phyloP scores from a whole-genome alignment of 2,797 vertebrate species.

The Pempheris klunzingeri region DNA sequence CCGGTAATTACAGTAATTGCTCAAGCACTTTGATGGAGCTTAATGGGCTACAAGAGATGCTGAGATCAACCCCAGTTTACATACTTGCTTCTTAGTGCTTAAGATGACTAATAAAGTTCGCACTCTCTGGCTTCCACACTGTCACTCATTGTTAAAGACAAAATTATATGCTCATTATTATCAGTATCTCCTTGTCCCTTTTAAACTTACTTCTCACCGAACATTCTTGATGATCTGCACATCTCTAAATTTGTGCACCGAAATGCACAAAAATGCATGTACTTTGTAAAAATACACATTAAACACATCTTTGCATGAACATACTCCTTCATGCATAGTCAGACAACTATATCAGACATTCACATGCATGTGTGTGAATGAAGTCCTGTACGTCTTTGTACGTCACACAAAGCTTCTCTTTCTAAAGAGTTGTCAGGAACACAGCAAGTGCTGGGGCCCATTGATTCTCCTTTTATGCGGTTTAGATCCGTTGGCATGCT shows the following conservation, averaged over 20 bases:
- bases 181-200: not conserved
- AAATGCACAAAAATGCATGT: too few species aligned
- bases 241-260: conserved; percentile 6
- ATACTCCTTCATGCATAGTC: not conserved
- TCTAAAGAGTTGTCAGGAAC: conserved; percentile 32
- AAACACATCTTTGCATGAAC: conserved; percentile 3
- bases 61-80: conserved; percentile 29
- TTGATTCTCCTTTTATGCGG: conserved; percentile 30
- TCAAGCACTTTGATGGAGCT: conserved; percentile 17
- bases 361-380: too few species aligned
- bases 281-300: conserved; percentile 19
- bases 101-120: conserved; percentile 16
- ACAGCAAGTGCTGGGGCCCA: conserved; percentile 15
- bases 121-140: not conserved
- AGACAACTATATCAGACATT: not conserved
- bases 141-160: not conserved
- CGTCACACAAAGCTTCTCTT: conserved; percentile 22
- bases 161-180: not conserved
- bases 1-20: conserved; percentile 37
- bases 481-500: too few species aligned
- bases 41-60: conserved; percentile 21
- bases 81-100: conserved; percentile 5
- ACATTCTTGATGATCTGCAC: not conserved
- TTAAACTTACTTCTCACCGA: not conserved
- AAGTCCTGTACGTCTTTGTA: conserved; percentile 3